Percentiles rank a stretch among this genome's conserved stretches.
Evolutionary conservation across 2,797 vertebrate genomes (phyloP).

Genomic region (Ispidina picta): DNA sequence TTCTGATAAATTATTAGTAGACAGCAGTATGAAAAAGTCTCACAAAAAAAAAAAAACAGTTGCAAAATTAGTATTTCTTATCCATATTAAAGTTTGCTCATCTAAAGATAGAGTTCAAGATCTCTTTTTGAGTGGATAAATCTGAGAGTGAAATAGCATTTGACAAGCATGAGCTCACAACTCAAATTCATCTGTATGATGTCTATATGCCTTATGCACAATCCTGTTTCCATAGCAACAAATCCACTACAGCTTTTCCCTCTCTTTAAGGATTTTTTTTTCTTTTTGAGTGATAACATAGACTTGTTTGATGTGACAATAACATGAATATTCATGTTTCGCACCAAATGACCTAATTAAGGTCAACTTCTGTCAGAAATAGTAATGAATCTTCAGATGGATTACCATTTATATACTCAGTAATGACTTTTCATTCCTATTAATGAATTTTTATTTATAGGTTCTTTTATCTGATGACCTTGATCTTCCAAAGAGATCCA

Average conservation of each 20-base stretch:
- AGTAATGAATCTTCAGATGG: slow-evolving; percentile 4
- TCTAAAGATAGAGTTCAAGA: background rate
- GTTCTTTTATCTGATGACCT: slow-evolving; percentile 44
- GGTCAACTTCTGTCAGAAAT: slow-evolving; percentile 14
- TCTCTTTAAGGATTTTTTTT: background rate
- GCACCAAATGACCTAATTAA: background rate
- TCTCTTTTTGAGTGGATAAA: background rate
- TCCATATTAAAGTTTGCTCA: background rate
- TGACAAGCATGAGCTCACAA: background rate
- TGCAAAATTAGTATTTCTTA: background rate
- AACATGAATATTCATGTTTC: slow-evolving; percentile 25
- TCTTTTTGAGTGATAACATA: background rate
- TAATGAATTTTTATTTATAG: slow-evolving; percentile 59
- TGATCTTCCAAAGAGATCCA: slow-evolving; percentile 42
- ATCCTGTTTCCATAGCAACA: slow-evolving; percentile 39
- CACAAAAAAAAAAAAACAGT: background rate
- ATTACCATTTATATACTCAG: slow-evolving; percentile 9
- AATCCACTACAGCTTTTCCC: background rate
- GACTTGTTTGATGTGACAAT: slow-evolving; percentile 17
- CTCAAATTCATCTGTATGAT: background rate
- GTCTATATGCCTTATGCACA: background rate
- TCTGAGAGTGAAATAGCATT: background rate
- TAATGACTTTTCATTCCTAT: slow-evolving; percentile 17
- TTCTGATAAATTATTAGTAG: background rate
- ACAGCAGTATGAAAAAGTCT: background rate